Evolutionary conservation across 2,888 invertebrate species (phyloP), one percentile per base, ranked within the genome.

Genomic region (Cephus spinipes): DNA sequence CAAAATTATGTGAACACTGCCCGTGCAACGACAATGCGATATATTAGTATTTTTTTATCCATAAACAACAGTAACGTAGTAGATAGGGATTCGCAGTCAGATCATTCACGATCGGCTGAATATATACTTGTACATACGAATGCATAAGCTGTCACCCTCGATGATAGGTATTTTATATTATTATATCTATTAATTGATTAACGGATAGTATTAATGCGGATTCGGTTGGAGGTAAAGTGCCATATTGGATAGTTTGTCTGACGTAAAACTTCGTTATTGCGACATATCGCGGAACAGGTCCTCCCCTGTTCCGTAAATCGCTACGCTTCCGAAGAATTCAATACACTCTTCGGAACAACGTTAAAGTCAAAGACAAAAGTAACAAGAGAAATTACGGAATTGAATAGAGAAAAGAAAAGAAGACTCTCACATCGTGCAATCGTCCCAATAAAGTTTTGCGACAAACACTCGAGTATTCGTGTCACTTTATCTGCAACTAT

Each of bases 11-110:
- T 81, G 85, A 89, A 90, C 90, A 91, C 91, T 91, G 91, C 91
- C 91, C 87, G 87, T 89, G 90, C 90, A 91, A 91, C 90, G 89
- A 91, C 89, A 89, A 91, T 89, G 90, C 90, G 89, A 90, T 89
- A 90, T 89, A 89, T 89, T 90, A 91, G 89, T 91, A 90, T 91
- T 91, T 90, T 90, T 90, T 89, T 89, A 90, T 89, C 82, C 87
- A 85, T 89, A 88, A 87, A 85, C 80, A 87, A 85, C 88, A 87
- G 87, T 84, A 87, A 87, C 85, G 79, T 88, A 89, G 87, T 87
- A 87, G 87, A 81, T 90, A 89, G 85, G 85, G 83, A 84, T 84
- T 87, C 31, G 15, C 83, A 83, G 79, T 83, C 82, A 83, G 86
- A 84, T 77, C 75, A 78, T 82, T 83, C 84, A 85, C 81, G 81